phyloP scores from a whole-genome alignment of 2,113 vertebrate genomes.

The Stomatorhinus ivindoensis region DNA sequence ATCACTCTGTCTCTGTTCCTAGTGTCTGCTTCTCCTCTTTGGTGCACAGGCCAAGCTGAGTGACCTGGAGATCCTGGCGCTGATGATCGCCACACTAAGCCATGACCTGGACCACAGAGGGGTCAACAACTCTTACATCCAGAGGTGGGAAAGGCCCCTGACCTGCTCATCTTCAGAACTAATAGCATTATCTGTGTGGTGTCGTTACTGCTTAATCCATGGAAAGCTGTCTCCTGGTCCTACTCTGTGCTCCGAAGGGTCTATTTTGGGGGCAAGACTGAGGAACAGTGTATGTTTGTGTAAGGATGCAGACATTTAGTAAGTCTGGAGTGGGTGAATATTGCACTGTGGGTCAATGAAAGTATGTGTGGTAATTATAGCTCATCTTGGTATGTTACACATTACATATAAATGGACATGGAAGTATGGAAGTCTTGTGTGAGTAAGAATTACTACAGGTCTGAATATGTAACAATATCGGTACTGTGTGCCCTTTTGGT shows the following conservation, averaged over 20 bases:
- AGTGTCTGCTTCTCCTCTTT: not conserved
- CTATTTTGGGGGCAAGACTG: not conserved
- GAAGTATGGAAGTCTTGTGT: not conserved
- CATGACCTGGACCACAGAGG: constrained; percentile 95
- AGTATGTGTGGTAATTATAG: not conserved
- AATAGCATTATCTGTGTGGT: not conserved
- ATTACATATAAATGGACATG: not conserved
- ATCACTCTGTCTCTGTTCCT: not conserved
- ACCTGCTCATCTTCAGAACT: not conserved
- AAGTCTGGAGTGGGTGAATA: not conserved
- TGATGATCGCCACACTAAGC: constrained; percentile 91
- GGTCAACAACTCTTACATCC: constrained; percentile 96
- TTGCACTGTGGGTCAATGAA: not conserved
- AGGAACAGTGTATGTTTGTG: not conserved
- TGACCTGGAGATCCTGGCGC: constrained; percentile 78
- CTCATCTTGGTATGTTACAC: not conserved
- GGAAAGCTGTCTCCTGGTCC: not conserved
- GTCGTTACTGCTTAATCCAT: not conserved
- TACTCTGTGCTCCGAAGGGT: not conserved
- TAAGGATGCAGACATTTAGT: not conserved
- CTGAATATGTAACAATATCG: not conserved
- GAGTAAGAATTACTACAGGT: not conserved
- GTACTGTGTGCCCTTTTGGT: not conserved
- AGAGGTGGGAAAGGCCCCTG: constrained; percentile 63
- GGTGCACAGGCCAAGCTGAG: constrained; percentile 68